A percentile compares a stretch with the other conserved stretches of the same genome.
Evolutionary conservation across 2,888 invertebrate species (phyloP).

Genomic region (Blastobasis lacticolella): DNA sequence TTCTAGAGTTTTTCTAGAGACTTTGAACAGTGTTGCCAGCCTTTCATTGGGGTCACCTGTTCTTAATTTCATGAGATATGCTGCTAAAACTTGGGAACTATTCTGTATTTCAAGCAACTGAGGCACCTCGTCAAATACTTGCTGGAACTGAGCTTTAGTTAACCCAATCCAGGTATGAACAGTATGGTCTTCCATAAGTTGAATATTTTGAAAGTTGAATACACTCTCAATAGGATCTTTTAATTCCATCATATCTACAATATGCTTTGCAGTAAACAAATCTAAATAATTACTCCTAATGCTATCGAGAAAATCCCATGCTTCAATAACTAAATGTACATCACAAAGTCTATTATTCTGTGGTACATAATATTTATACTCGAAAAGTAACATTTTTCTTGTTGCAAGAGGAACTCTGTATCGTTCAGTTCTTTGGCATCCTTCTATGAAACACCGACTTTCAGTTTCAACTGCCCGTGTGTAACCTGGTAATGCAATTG

Average conservation of each 20-base stretch:
- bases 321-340: background rate
- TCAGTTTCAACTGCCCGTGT: slow-evolving; percentile 12
- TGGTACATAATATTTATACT: slow-evolving; percentile 3
- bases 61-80: background rate
- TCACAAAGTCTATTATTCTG: background rate
- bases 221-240: background rate
- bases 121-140: background rate
- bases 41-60: background rate
- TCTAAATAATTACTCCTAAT: background rate
- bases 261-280: background rate
- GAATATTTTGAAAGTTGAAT: background rate
- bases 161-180: background rate
- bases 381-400: slow-evolving; percentile 10
- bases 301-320: too few relatives aligned
- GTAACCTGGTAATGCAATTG: slow-evolving; percentile 6
- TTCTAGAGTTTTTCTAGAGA: background rate
- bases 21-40: slow-evolving; percentile 1
- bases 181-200: background rate
- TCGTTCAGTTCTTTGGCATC: slow-evolving; percentile 10
- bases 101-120: background rate
- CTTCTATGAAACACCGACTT: slow-evolving; percentile 11
- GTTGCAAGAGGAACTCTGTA: slow-evolving; percentile 11
- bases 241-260: background rate
- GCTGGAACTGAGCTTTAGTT: background rate
- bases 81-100: background rate